Percentiles rank a stretch among this genome's conserved stretches.
Evolutionary conservation across 2,888 invertebrate species (phyloP).

Genomic region (Poecilus cupreus): DNA sequence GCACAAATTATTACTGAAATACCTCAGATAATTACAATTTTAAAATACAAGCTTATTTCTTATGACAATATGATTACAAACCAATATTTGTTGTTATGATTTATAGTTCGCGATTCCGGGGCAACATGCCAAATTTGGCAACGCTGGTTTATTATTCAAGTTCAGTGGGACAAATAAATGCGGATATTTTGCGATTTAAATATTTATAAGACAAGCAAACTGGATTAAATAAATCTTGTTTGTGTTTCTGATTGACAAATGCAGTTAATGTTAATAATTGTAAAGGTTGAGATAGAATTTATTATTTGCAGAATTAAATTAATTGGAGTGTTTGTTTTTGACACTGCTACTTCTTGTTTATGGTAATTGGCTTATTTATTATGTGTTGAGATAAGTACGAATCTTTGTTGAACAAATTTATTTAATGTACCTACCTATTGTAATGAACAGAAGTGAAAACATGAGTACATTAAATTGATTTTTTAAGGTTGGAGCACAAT

Average conservation of each 20-base stretch:
- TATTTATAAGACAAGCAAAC: slow-evolving; percentile 11
- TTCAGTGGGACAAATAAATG: slow-evolving; percentile 24
- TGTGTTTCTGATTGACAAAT: slow-evolving; percentile 16
- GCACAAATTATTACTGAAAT: background rate
- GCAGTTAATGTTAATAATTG: slow-evolving; percentile 28
- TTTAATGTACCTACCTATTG: background rate
- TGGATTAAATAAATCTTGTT: slow-evolving; percentile 1
- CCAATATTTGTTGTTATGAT: background rate
- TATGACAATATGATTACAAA: background rate
- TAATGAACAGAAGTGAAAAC: no score
- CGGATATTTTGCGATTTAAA: slow-evolving; percentile 26
- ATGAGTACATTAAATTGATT: no score
- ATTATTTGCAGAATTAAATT: background rate
- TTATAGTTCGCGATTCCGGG: background rate
- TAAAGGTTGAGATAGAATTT: slow-evolving; percentile 13
- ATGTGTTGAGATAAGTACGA: background rate
- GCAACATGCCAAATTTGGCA: slow-evolving; percentile 22
- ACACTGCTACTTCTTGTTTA: slow-evolving; percentile 6
- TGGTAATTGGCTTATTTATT: slow-evolving; percentile 24
- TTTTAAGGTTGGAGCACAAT: no score
- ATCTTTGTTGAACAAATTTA: background rate
- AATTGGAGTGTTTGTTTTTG: background rate
- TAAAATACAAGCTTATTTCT: background rate
- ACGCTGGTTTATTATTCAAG: background rate
- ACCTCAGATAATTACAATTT: background rate